These are phyloP conservation scores for Leptinotarsa defecta DNA, from an alignment of 1,140 invertebrate genomes.

Conservation along the genomic window DNA sequence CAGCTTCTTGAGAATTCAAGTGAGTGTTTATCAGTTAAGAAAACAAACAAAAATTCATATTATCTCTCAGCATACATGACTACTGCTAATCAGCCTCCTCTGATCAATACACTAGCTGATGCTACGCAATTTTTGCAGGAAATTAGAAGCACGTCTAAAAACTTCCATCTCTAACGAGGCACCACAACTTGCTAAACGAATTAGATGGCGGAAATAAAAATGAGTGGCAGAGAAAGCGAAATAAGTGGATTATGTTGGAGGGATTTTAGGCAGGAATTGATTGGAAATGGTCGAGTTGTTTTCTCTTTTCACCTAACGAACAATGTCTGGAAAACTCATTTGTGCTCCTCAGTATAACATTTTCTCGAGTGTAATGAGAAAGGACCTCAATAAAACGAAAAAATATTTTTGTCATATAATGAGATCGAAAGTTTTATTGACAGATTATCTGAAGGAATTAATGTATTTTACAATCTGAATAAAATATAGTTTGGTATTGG, in stretches of 20 bases:
- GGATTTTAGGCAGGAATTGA: constrained; percentile 31
- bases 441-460: no score
- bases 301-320: no score
- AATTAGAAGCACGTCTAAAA: constrained; percentile 16
- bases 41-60: neutral
- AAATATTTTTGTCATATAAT: no score
- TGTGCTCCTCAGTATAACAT: no score
- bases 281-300: constrained; percentile 15
- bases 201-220: constrained; percentile 20
- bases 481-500: no score
- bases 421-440: no score
- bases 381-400: no score
- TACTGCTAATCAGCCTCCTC: neutral
- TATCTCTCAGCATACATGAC: neutral
- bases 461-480: no score
- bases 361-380: no score
- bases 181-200: constrained; percentile 9
- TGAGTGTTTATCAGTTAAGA: neutral
- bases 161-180: constrained; percentile 6
- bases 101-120: neutral
- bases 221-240: constrained; percentile 18
- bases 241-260: constrained; percentile 30
- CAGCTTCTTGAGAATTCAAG: no score
- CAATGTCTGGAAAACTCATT: no score
- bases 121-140: constrained; percentile 18